phyloP scores from a whole-genome alignment of 2,888 invertebrate species.

The Nymphalis c-album region DNA sequence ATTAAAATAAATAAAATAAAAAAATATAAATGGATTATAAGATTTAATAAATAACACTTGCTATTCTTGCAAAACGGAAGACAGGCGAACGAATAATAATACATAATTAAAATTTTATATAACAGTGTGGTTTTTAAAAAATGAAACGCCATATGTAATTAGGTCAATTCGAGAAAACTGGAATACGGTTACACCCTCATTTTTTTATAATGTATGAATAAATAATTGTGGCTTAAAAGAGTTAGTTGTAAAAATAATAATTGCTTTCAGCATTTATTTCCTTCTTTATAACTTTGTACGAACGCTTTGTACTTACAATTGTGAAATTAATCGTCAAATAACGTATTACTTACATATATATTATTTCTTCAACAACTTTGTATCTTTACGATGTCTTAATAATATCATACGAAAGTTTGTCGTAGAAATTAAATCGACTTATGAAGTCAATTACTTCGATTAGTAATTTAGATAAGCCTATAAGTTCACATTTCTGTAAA shows the following conservation, averaged over 20 bases:
- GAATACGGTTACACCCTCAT: not conserved
- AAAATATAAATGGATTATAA: not conserved
- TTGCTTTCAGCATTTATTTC: not conserved
- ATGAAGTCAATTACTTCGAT: no score
- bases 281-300: not conserved
- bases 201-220: conserved; percentile 1
- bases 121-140: not conserved
- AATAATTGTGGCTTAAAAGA: conserved; percentile 1
- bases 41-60: not conserved
- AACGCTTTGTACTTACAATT: not conserved
- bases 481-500: no score
- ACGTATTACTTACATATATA: no score
- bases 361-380: no score
- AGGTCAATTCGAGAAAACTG: not conserved
- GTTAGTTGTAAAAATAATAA: not conserved
- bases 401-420: no score
- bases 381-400: no score
- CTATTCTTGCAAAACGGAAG: not conserved
- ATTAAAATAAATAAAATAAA: not conserved
- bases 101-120: no score
- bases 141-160: not conserved
- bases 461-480: no score
- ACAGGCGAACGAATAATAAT: no score
- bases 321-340: no score
- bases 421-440: no score